Evolutionary conservation across 2,797 vertebrate species (phyloP).

Genomic region (Acridotheres tristis): DNA sequence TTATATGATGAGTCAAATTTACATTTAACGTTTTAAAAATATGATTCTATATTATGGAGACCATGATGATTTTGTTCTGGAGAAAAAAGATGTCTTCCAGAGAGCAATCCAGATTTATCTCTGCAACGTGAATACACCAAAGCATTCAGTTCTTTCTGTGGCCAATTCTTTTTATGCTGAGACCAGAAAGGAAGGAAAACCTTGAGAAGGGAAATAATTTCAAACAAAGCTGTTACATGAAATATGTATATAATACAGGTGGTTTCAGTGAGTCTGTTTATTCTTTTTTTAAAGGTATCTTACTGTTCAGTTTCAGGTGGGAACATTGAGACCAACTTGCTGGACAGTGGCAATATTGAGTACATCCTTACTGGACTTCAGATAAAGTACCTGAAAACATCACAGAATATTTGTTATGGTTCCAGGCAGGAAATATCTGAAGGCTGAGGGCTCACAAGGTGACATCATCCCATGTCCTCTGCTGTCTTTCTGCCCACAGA

Average conservation of each 20-base stretch:
- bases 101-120: neutral
- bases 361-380: neutral
- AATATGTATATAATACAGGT: neutral
- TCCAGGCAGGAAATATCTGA: neutral
- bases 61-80: neutral
- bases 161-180: neutral
- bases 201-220: neutral
- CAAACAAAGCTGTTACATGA: neutral
- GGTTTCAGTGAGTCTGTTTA: neutral
- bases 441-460: neutral
- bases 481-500: neutral
- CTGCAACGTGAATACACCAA: accelerated
- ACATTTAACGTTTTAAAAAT: neutral
- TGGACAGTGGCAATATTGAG: neutral
- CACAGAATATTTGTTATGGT: neutral
- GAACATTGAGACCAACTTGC: neutral
- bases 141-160: neutral
- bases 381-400: neutral
- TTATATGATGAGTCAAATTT: neutral
- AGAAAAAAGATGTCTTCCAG: neutral
- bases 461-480: neutral
- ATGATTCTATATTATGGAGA: neutral
- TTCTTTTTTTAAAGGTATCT: neutral
- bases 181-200: neutral
- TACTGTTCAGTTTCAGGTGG: neutral